Base-by-base conservation (phyloP, 1,140 invertebrate genomes). In the Bombus sylvicola region DNA sequence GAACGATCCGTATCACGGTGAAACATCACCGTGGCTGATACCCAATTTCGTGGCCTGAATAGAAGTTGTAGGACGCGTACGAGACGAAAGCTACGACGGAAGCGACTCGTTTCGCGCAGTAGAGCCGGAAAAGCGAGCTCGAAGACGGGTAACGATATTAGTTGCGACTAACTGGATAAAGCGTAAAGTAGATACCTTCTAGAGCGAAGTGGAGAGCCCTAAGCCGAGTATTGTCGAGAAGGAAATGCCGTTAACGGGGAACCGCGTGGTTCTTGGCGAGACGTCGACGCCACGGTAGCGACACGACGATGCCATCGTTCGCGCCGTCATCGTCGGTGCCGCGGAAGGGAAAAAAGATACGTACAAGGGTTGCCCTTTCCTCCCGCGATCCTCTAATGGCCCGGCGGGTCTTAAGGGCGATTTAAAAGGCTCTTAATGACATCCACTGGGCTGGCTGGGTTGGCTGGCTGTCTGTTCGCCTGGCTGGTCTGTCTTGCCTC, bases 381-480 rank as follows among this genome's bases (percentile, higher is more conserved):
- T 86, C 87, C 85, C 90, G 88, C 88, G 89, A 89, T 80, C 72
- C 91, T 90, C 93, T 94, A 94, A 94, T 93, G 93, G 92, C 91
- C 85, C 83, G 88, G 86, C 89, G 88, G 90, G 87, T 92, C 91
- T 92, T 92, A 89, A 92, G 92, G 92, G 92, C 91, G 90, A 93
- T 93, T 93, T 93, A 94, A 94, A 94, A 94, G 92, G 93, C 92
- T 93, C 93, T 93, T 94, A 94, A 94, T 94, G 92, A 94, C 93
- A 94, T 93, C 92, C 89, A 91, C 79, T 83, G 87, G 88, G 87
- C 74, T 81, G 86, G 79, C 83, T 83, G 72, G 41, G 71, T 15
- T 73, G 39, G 25, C 73, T 69, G 83, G 79, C 73, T 41, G 85
- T 39, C 80, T 34, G 66, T 34, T 31, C 73, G 59, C 5, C 81